phyloP scores from a whole-genome alignment of 1,140 invertebrate genomes.

The Elymnias hypermnestra region DNA sequence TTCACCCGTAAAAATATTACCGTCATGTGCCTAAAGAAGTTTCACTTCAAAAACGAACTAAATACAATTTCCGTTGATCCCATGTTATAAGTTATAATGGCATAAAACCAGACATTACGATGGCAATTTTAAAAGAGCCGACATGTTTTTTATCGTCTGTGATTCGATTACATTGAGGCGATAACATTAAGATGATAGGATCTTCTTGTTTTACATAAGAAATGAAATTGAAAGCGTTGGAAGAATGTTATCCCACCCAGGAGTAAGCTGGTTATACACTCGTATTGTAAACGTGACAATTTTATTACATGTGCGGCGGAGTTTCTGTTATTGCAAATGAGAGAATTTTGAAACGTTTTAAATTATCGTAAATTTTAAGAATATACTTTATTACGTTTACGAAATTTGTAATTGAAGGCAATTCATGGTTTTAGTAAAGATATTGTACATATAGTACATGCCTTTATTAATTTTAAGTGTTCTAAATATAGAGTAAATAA shows the following conservation, averaged over 20 bases:
- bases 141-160: conserved; percentile 2
- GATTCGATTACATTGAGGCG: neutral
- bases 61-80: neutral
- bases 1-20: no score
- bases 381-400: neutral
- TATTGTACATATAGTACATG: no score
- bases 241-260: conserved; percentile 12
- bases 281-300: conserved; percentile 10
- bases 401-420: neutral
- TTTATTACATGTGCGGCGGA: conserved; percentile 5
- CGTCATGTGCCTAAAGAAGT: no score
- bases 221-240: neutral
- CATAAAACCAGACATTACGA: neutral
- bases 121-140: neutral
- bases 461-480: no score
- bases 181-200: neutral
- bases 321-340: conserved; percentile 2
- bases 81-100: neutral
- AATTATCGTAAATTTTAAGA: neutral
- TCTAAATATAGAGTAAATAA: no score
- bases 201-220: conserved; percentile 3
- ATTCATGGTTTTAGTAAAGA: no score
- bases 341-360: neutral
- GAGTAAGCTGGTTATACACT: neutral
- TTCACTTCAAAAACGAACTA: neutral